Evolutionary conservation across 2,888 invertebrate genomes (phyloP).

Genomic region (Sarcophaga subvicina): DNA sequence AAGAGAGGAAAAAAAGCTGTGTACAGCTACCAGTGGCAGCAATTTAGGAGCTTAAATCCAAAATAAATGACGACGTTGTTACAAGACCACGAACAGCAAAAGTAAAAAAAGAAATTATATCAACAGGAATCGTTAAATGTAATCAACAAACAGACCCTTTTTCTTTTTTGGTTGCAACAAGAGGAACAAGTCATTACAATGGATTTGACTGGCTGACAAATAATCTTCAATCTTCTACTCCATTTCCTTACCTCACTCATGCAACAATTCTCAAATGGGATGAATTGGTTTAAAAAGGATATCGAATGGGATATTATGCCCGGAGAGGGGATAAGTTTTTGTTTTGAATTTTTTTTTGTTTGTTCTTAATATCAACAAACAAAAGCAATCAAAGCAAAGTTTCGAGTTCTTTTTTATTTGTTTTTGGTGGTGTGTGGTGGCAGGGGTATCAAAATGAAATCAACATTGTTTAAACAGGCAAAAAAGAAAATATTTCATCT

Average conservation of each 20-base stretch:
- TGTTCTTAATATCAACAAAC: slow-evolving; percentile 40
- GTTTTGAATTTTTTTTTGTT: slow-evolving; percentile 23
- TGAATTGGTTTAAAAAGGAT: background rate
- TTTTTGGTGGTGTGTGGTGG: slow-evolving; percentile 14
- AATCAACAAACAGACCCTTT: slow-evolving; percentile 42
- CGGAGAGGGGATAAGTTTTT: background rate
- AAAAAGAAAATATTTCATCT: slow-evolving; percentile 54
- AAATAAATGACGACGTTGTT: slow-evolving; percentile 75
- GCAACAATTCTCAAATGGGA: slow-evolving; percentile 62
- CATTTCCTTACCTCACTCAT: slow-evolving; percentile 40
- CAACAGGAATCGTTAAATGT: slow-evolving; percentile 43
- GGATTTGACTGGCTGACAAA: background rate
- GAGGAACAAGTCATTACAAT: slow-evolving; percentile 47
- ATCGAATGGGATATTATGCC: background rate
- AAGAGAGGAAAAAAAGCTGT: background rate
- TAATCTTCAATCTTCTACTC: slow-evolving; percentile 5
- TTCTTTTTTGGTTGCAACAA: background rate
- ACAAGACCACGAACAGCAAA: slow-evolving; percentile 70
- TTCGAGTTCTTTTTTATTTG: slow-evolving; percentile 20
- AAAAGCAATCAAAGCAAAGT: slow-evolving; percentile 58
- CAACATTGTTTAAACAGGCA: slow-evolving; percentile 47
- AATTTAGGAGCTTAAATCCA: slow-evolving; percentile 72
- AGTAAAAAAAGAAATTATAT: background rate
- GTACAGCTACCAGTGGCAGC: slow-evolving; percentile 39
- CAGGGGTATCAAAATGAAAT: slow-evolving; percentile 56